A percentile compares a stretch with the other conserved stretches of the same genome.
phyloP scores from a whole-genome alignment of 2,113 vertebrate genomes.

The Motacilla alba region DNA sequence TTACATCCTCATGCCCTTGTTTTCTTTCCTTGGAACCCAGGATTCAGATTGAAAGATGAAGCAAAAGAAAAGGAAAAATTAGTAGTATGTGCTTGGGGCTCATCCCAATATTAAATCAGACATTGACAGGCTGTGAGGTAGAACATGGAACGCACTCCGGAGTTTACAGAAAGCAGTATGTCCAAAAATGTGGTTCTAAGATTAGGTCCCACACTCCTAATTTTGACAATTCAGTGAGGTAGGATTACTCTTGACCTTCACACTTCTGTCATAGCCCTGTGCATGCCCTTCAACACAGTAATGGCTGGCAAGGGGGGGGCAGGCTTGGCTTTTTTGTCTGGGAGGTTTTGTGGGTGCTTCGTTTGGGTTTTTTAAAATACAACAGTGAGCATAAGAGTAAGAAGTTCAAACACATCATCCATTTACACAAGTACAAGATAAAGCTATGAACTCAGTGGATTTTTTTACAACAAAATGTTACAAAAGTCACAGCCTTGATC shows the following conservation, averaged over 20 bases:
- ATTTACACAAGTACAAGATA: not conserved
- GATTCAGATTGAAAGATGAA: not conserved
- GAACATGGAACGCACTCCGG: not conserved
- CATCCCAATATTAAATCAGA: not conserved
- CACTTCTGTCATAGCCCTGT: not conserved
- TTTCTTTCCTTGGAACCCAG: not conserved
- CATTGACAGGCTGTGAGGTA: not conserved
- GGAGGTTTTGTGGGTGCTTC: not conserved
- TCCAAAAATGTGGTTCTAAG: not conserved
- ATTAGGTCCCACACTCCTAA: not conserved
- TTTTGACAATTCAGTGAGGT: not conserved
- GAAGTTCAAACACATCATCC: not conserved
- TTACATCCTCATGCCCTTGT: not conserved
- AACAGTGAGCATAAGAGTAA: not conserved
- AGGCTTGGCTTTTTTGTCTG: not conserved
- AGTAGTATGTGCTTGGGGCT: not conserved
- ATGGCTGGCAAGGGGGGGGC: not conserved
- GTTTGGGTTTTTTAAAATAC: not conserved
- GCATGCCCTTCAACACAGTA: accelerated
- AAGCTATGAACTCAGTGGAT: not conserved
- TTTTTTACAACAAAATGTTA: not conserved
- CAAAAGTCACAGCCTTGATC: not conserved
- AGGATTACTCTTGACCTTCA: not conserved
- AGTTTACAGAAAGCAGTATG: not conserved
- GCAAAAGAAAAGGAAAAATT: not conserved